Evolutionary conservation across 30 jellyfish, hydroid and myxozoan genomes (phyloP), one percentile per base, ranked within the genome.

Genomic region (Cassiopea xamachana): DNA sequence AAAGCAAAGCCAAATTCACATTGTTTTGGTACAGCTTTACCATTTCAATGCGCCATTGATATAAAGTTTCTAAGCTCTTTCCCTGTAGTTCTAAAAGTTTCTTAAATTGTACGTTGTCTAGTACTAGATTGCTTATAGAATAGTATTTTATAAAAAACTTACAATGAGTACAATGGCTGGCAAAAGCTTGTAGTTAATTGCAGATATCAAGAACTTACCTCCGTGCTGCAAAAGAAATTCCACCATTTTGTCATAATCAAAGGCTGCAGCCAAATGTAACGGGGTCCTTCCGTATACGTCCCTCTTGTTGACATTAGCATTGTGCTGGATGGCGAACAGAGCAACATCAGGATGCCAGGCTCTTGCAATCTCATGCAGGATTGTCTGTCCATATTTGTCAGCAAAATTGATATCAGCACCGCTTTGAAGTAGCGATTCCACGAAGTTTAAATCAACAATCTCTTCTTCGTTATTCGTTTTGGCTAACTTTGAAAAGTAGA

Each of bases 341-440:
- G 98, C 98, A 6, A 96, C 99, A 81, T 96, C 99, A 45, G 98
- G 97, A 83, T 96, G 99, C 99, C 99, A 96, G 17, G 97, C 99
- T n/a, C 99, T 85, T 8, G 99, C 79, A 1, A 96, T 89, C 51
- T 96, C 99, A 74, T 96, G 99, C 95, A 96, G 55, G 44, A 89
- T 78, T 1, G 99, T 96, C 89, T 96, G 99, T 19, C 99, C 99
- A 85, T 92, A 98, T 58, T 89, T 68, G 69, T 96, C 99, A 58
- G 97, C 27, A 73, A 96, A 96, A 72, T 96, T 96, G 46, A 96
- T 86, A 71, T 96, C 98, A 12, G 99, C 99, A 60, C 99, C 99
- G 82, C 95, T 96, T 82, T 92, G 98, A 6, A 96, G 79, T 48
- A 96, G 89, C 15, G 99, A 96, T 18, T 96, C 99, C 43, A 96